Base-by-base conservation (phyloP, 2,113 vertebrate genomes). In the Ciconia boyciana region DNA sequence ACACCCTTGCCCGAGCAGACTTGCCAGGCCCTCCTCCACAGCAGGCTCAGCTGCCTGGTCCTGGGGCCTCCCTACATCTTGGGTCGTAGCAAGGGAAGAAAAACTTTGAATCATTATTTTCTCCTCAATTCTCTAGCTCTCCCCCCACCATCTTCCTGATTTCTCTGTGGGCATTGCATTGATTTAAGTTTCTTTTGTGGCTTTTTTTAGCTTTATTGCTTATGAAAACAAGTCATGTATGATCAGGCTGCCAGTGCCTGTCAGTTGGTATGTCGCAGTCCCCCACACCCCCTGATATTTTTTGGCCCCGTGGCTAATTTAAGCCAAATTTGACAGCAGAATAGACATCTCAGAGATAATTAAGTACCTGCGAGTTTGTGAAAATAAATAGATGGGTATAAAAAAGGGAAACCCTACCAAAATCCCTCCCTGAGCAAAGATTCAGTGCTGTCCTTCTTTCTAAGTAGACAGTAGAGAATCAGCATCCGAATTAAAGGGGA, bases 401-500 rank as follows among this genome's bases (percentile, higher is more conserved):
- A 9, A 57, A 57, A 87, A 46, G 29, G 64, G 58, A 91, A 97
- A 61, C 9, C 21, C 52, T 24, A 25, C 57, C 25, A 22, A 83
- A 92, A 36, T 4, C 55, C 52, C 16, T 69, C 51, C 54, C 19
- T 68, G 39, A 14, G 10, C 13, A 44, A 55, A 48, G 36, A 9
- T 43, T 20, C 16, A 9, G 24, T 43, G 20, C 2, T 66, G 39
- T 39, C 48, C 18, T 34, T 26, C 24, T 34, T 41, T 17, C 15
- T 32, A 19, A 48, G 57, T 25, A 65, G 25, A 10, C 29, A 41
- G 21, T 4, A 16, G 28, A 83, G 43, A 49, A 29, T 68, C 20
- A 24, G 7, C 31, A 4, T 15, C 4, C 1, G 0, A 51, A n/a
- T 32, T 4, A 28, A 11, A 20, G 41, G 70, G 13, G 28, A 19